Evolutionary conservation across 2,113 vertebrate species (phyloP), one percentile per base, ranked within the genome.

Genomic region (Oncorhynchus tshawytscha): DNA sequence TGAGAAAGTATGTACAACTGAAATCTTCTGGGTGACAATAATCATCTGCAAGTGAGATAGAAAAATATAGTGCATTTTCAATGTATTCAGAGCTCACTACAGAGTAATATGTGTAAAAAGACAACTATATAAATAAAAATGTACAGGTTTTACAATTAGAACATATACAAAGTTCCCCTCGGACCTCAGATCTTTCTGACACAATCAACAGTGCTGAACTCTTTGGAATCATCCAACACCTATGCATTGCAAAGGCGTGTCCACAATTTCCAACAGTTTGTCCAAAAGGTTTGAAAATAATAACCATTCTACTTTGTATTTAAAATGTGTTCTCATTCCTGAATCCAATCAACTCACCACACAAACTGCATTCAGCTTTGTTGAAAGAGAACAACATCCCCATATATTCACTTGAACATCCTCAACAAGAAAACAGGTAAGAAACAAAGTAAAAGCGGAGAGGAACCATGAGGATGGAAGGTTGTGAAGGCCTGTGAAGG

Each of bases 11-110:
- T 97, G 95, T 96, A 95, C 94, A 96, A 96, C 95, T 96, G 94
- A 97, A 97, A 95, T 95, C 94, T 95, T 93, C 93, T 93, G 94
- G 94, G 95, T 91, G 93, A 95, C 93, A 94, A 95, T 96, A 94
- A 96, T 92, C 91, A 92, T 97, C 94, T 96, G 96, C 89, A 92
- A 95, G 94, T 93, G 91, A 97, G 94, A 98, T 99, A 99, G 96
- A 99, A 99, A 99, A 99, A 98, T 99, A 99, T 97, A 99, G 97
- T 99, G 97, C 96, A 99, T 98, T 97, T 97, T 96, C 93, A 96
- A 97, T 96, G 96, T 97, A 94, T 94, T 94, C 96, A 96, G 97
- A 98, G 96, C 94, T 95, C 95, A 97, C 96, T 95, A 96, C 94
- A 93, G 95, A 96, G 94, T 95, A 94, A 95, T 94, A 93, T 95